Evolutionary conservation across 2,888 invertebrate genomes (phyloP).

Genomic region (Sesia bembeciformis): DNA sequence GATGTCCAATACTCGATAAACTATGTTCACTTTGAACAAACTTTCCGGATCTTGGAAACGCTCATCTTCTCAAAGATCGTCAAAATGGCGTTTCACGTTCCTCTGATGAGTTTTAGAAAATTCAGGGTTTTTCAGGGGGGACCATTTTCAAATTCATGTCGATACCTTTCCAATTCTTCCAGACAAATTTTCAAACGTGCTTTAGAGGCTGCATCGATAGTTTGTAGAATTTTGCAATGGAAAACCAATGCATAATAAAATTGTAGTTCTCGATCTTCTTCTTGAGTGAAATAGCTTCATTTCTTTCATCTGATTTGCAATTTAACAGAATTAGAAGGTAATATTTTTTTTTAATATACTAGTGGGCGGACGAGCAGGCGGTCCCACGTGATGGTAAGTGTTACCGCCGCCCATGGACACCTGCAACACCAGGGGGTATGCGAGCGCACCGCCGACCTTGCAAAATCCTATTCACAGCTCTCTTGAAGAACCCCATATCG

Average conservation of each 20-base stretch:
- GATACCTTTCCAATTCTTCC: constrained; percentile 7
- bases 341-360: too few species aligned
- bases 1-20: constrained; percentile 12
- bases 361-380: too few species aligned
- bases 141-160: constrained; percentile 13
- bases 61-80: constrained; percentile 14
- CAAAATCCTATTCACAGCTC: too few species aligned
- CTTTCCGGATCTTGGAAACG: constrained; percentile 12
- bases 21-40: constrained; percentile 10
- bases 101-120: constrained; percentile 6
- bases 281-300: constrained; percentile 13
- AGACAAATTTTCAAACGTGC: constrained; percentile 1
- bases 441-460: too few species aligned
- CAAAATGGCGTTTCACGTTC: constrained; percentile 14
- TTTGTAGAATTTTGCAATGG: constrained; percentile 6
- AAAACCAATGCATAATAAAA: constrained; percentile 8
- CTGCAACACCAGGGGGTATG: too few species aligned
- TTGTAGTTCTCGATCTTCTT: constrained; percentile 13
- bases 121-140: constrained; percentile 11
- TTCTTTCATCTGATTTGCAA: constrained; percentile 14
- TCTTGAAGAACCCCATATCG: too few species aligned
- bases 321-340: constrained; percentile 1
- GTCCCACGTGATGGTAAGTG: too few species aligned
- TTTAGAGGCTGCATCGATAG: constrained; percentile 11
- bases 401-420: too few species aligned